Evolutionary conservation across 2,797 vertebrate genomes (phyloP).

Genomic region (Sylvilagus floridanus): DNA sequence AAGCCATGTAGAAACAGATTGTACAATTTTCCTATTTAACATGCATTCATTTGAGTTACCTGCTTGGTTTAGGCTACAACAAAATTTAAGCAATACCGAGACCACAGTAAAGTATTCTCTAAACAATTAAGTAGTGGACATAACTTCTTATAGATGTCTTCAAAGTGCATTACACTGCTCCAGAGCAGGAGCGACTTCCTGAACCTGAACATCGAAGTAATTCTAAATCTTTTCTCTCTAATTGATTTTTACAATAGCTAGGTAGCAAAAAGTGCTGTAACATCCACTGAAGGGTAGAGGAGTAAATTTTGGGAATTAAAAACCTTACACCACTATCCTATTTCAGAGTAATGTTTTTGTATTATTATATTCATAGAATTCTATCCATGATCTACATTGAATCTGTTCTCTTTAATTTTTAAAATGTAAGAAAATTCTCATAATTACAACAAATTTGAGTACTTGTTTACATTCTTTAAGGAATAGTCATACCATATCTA

Average conservation of each 20-base stretch:
- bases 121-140: not conserved
- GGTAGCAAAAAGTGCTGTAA: not conserved
- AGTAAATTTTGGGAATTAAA: not conserved
- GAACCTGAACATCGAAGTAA: not conserved
- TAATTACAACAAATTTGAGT: slow-evolving; percentile 1
- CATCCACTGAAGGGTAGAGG: not conserved
- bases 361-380: not conserved
- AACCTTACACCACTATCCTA: not conserved
- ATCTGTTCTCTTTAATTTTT: no score
- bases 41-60: slow-evolving; percentile 11
- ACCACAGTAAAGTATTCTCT: slow-evolving; percentile 48
- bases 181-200: slow-evolving; percentile 18
- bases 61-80: not conserved
- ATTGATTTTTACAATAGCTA: not conserved
- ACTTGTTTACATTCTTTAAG: slow-evolving; percentile 15
- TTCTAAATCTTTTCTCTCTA: not conserved
- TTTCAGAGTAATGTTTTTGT: slow-evolving; percentile 11
- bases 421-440: not conserved
- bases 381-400: no score
- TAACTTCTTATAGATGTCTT: not conserved
- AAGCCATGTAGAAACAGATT: not conserved
- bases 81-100: slow-evolving; percentile 11
- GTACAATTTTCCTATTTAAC: not conserved
- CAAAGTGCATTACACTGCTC: not conserved
- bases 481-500: not conserved